Evolutionary conservation across 2,888 invertebrate species (phyloP), one percentile per base, ranked within the genome.

Genomic region (Luffia ferchaultella): DNA sequence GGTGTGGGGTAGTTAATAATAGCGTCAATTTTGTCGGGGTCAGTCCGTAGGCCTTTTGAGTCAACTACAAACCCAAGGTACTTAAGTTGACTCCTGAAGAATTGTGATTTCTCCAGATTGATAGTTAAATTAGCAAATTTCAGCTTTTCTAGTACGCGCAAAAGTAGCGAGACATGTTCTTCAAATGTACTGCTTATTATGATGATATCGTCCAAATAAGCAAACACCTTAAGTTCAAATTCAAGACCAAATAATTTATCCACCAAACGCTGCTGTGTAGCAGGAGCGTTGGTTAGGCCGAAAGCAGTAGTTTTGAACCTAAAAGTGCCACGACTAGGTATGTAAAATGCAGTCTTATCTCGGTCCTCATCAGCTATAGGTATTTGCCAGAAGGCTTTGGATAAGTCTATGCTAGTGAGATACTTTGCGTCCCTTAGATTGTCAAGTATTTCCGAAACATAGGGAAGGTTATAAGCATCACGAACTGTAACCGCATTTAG

Each of bases 51-150:
- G 1, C 63, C 62, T 0, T 55, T 19, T 1, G 41, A 16, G 50
- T 64, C 61, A 0, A 76, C 62, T 2, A 60, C 1, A 42, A 51
- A 54, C 7, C 54, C 54, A 16, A 54, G 20, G 20, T 54, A 54
- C 3, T 45, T 47, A 9, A 52, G 30, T 40, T 50, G 12, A 1
- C 41, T 42, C 1, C 45, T 18, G 16, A 50, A 52, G 16, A 51
- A 53, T 9, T 46, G 3, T 18, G 42, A 48, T 42, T 60, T 60
- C n/a, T 50, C 43, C 1, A 55, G 18, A 30, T 57, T 58, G 18
- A 58, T 48, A 2, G 60, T 57, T 1, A 60, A 30, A 43, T 59
- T 60, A 5, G 59, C 59, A 1, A 12, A 1, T 16, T 40, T 5
- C 2, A 61, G 19, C 50, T 58, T 61, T 1, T 57, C 47, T 1